Conservation (phyloP, 2,888 invertebrate species). For the Crematogaster levior region DNA sequence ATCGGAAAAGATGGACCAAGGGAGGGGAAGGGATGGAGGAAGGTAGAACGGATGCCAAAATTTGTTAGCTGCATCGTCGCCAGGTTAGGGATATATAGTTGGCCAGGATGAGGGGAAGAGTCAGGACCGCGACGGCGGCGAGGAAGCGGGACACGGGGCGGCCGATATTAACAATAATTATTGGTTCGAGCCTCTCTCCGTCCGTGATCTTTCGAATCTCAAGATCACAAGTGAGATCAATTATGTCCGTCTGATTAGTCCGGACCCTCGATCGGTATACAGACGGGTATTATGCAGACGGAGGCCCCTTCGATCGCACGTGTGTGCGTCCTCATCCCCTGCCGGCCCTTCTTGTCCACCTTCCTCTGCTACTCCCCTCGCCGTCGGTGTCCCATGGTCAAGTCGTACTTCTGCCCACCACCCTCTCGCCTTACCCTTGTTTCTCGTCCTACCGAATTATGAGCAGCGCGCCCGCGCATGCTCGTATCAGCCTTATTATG, state of each 20-base stretch:
- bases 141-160: constrained; percentile 67
- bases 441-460: constrained; percentile 49
- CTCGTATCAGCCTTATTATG: constrained; percentile 73
- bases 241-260: constrained; percentile 85
- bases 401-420: constrained; percentile 46
- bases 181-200: constrained; percentile 84
- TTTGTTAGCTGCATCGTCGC: constrained; percentile 31
- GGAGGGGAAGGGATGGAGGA: not conserved
- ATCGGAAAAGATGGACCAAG: constrained; percentile 36
- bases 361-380: constrained; percentile 43
- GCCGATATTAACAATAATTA: constrained; percentile 85
- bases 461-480: constrained; percentile 45
- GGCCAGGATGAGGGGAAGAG: constrained; percentile 37
- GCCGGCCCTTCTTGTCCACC: not conserved
- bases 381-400: constrained; percentile 45
- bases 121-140: constrained; percentile 43
- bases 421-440: constrained; percentile 27
- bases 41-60: constrained; percentile 36
- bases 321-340: constrained; percentile 37
- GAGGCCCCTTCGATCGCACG: constrained; percentile 36
- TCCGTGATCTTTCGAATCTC: constrained; percentile 85
- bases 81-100: constrained; percentile 28
- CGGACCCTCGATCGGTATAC: constrained; percentile 78
- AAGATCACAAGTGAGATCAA: constrained; percentile 85
- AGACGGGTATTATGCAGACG: constrained; percentile 71